Conservation (phyloP, 2,888 invertebrate genomes). For the Caenorhabditis macrosperma region DNA sequence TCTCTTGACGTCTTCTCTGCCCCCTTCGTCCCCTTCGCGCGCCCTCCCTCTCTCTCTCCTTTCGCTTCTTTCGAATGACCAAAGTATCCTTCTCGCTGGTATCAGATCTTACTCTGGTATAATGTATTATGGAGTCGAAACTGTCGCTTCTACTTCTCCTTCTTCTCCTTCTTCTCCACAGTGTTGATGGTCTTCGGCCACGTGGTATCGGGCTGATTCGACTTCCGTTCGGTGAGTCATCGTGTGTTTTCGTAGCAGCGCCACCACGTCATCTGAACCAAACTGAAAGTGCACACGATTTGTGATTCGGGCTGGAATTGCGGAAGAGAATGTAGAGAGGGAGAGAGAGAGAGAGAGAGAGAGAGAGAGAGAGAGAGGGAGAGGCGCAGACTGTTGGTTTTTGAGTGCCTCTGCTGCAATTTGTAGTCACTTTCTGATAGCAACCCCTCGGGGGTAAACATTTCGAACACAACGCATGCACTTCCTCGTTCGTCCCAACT, state of each 20-base stretch:
- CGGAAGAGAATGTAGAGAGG: too few species aligned
- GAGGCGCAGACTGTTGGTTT: too few species aligned
- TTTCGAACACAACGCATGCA: not conserved
- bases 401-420: too few species aligned
- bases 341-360: not conserved
- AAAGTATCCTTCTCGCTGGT: conserved; percentile 9
- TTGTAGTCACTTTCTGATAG: too few species aligned
- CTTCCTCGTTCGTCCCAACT: not conserved
- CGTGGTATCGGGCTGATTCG: conserved; percentile 70
- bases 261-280: not conserved
- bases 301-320: not conserved
- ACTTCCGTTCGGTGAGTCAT: conserved; percentile 63
- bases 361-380: not conserved
- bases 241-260: not conserved
- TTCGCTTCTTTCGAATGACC: conserved; percentile 12
- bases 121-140: conserved; percentile 52
- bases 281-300: not conserved
- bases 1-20: not conserved
- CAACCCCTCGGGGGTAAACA: not conserved
- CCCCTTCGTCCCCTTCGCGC: conserved; percentile 6
- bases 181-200: conserved; percentile 48
- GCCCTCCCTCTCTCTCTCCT: not conserved
- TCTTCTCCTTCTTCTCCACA: not conserved
- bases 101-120: conserved; percentile 22
- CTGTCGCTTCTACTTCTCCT: conserved; percentile 1